Evolutionary conservation across 2,113 vertebrate genomes (phyloP), one percentile per base, ranked within the genome.

Genomic region (Clarias gariepinus): DNA sequence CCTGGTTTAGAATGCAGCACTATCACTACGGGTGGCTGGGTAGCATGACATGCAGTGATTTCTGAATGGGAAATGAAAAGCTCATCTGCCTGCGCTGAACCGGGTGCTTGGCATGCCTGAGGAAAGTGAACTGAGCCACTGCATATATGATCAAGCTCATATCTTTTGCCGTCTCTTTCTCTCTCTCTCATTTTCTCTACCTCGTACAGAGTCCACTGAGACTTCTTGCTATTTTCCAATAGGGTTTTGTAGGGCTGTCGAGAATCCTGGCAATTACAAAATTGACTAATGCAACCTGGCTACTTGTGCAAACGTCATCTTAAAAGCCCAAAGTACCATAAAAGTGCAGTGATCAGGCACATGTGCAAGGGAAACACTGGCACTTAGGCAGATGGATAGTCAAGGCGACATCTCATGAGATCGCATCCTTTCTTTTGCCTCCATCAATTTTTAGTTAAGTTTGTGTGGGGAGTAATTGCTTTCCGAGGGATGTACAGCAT

Each of bases 11-110:
- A 89, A 93, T 91, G 92, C 91, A 84, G 84, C 4, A 73, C 85
- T 81, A 18, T 87, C 90, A 88, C 84, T 90, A 85, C 79, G 87
- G 90, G 86, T 90, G 84, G 87, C 89, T 88, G 89, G 84, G 83
- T 79, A 83, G 81, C 89, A 87, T 66, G 90, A 78, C 90, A 87
- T 86, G 84, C 88, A 84, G 81, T 86, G 84, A 89, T 90, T 90
- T 90, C 87, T 90, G 90, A 90, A 91, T 91, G 87, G 85, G 25
- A 91, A 92, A 92, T 92, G 88, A 91, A 94, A 93, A 91, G 86
- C 93, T 89, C 52, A 90, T 92, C 91, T 93, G 91, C 86, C 33
- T 79, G 76, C 30, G 89, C 86, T 80, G 83, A 57, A 83, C 84
- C 52, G 30, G 82, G 84, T 88, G 86, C 84, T 64, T 82, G 89